phyloP scores from a whole-genome alignment of 2,888 invertebrate species.

The Camponotus fellah region DNA sequence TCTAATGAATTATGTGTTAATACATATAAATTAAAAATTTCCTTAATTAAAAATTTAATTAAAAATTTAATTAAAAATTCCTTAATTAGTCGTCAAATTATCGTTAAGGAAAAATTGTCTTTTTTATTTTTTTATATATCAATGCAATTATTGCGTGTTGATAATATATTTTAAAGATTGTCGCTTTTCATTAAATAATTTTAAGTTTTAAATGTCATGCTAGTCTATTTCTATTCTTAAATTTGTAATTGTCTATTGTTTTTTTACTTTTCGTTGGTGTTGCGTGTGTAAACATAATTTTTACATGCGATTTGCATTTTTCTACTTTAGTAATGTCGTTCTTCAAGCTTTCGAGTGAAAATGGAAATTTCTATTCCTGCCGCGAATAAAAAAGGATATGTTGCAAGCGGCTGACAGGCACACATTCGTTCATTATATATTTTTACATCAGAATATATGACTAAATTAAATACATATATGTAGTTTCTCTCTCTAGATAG shows the following conservation, averaged over 20 bases:
- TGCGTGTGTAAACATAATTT: conserved; percentile 35
- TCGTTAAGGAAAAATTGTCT: not conserved
- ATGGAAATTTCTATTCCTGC: conserved; percentile 46
- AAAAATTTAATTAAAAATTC: too few relatives aligned
- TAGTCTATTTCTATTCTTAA: conserved; percentile 12
- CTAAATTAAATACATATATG: conserved; percentile 39
- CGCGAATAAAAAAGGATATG: conserved; percentile 11
- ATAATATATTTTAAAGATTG: not conserved
- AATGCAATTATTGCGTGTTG: not conserved
- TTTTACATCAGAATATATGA: conserved; percentile 45
- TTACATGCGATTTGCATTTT: conserved; percentile 28
- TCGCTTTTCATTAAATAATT: not conserved
- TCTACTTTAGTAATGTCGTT: not conserved
- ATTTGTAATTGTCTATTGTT: conserved; percentile 19
- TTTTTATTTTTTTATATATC: not conserved
- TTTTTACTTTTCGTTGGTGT: conserved; percentile 27
- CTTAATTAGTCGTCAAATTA: not conserved
- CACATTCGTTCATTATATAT: conserved; percentile 42
- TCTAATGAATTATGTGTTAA: not conserved
- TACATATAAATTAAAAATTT: conserved; percentile 3
- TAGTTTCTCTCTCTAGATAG: not conserved
- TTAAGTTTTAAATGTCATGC: not conserved
- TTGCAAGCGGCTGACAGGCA: conserved; percentile 28
- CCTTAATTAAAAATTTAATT: not conserved
- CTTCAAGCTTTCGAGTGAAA: conserved; percentile 27